phyloP scores from a whole-genome alignment of 2,797 vertebrate genomes.

The Rachycentron canadum region DNA sequence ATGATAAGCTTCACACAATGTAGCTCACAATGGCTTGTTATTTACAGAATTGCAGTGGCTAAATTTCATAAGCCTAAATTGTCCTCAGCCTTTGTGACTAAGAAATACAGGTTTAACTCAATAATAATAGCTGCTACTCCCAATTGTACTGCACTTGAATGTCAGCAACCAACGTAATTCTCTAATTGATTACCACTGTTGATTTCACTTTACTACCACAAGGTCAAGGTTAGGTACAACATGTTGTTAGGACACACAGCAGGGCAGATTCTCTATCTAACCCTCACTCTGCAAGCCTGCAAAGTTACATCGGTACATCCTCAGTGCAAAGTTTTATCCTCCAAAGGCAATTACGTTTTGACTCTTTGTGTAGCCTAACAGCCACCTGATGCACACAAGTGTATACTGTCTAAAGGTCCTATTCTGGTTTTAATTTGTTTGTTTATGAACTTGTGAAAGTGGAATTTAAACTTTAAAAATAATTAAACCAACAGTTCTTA shows the following conservation, averaged over 20 bases:
- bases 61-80: conserved; percentile 13
- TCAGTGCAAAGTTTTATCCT: background rate
- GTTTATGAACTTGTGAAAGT: background rate
- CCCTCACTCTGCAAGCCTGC: background rate
- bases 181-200: conserved; percentile 1
- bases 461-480: background rate
- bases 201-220: background rate
- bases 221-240: background rate
- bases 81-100: background rate
- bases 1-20: no score
- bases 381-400: background rate
- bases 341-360: background rate
- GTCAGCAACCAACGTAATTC: background rate
- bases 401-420: background rate
- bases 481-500: background rate
- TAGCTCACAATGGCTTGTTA: background rate
- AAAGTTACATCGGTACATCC: background rate
- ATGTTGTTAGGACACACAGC: background rate
- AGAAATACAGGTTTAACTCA: background rate
- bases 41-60: background rate
- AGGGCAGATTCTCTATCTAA: background rate
- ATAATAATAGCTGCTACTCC: no score
- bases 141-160: background rate
- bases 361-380: no score
- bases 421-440: background rate